Conservation (phyloP, 1,140 invertebrate genomes). For the Drosophila sucinea region DNA sequence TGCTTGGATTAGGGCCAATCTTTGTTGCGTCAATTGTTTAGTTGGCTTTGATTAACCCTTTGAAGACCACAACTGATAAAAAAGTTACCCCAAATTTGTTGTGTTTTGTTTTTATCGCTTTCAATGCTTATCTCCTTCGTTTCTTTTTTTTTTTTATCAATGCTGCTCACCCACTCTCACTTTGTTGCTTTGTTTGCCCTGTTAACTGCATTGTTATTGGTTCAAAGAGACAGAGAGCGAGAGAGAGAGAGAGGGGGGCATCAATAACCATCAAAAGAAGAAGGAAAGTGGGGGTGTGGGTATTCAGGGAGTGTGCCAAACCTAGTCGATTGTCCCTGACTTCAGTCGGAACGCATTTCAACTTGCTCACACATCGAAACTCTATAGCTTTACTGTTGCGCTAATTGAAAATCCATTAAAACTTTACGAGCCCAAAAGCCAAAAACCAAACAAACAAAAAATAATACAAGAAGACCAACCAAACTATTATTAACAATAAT, state of each 20-base stretch:
- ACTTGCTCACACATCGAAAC: slow-evolving; percentile 1
- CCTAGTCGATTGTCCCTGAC: background rate
- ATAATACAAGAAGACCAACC: background rate
- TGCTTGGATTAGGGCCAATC: slow-evolving; percentile 1
- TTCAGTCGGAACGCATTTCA: background rate
- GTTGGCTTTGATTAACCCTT: slow-evolving; percentile 6
- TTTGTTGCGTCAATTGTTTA: background rate
- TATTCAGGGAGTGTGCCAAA: background rate
- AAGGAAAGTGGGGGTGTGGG: background rate
- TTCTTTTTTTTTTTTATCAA: no score
- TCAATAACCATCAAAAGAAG: background rate
- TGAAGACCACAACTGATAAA: background rate
- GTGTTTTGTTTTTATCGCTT: slow-evolving; percentile 2
- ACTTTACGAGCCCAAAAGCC: slow-evolving; percentile 32
- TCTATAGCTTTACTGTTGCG: slow-evolving; percentile 37
- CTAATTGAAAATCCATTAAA: slow-evolving; percentile 68
- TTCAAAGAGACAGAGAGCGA: background rate
- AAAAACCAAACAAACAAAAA: background rate
- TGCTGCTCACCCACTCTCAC: background rate
- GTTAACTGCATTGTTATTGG: slow-evolving; percentile 10
- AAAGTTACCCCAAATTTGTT: background rate
- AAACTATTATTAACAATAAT: background rate
- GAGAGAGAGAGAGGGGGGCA: background rate
- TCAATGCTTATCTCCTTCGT: background rate
- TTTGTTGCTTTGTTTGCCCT: background rate